These are phyloP conservation scores for Nasonia oneida DNA, from an alignment of 2,888 invertebrate genomes.

Conservation along the genomic window DNA sequence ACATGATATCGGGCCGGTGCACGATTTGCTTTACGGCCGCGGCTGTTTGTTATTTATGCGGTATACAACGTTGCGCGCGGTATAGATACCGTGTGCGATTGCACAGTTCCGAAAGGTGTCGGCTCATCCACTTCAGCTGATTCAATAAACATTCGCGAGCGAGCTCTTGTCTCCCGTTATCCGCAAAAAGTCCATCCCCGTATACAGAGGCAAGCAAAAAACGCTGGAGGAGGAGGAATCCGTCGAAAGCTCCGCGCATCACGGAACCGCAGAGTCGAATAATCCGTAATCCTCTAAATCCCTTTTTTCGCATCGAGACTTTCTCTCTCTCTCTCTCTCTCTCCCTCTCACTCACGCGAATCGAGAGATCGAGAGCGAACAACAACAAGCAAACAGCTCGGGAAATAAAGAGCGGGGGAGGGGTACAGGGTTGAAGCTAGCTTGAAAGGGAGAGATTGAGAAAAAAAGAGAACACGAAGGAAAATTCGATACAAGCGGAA, in stretches of 20 bases:
- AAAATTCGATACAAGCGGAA: not conserved
- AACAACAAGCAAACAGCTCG: slow-evolving; percentile 12
- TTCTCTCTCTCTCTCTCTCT: not conserved
- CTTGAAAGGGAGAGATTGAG: not conserved
- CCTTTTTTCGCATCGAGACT: not conserved
- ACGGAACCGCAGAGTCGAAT: not conserved
- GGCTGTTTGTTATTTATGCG: slow-evolving; percentile 7
- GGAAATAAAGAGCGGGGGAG: not conserved
- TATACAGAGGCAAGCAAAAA: not conserved
- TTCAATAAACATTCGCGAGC: not conserved
- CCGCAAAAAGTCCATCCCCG: not conserved
- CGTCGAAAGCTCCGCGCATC: slow-evolving; percentile 1
- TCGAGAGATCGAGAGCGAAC: slow-evolving; percentile 5
- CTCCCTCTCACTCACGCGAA: not conserved
- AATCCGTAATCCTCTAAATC: slow-evolving; percentile 23
- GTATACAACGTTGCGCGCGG: not conserved
- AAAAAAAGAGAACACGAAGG: slow-evolving; percentile 3
- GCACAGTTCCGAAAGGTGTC: not conserved
- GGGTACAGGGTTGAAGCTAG: not conserved
- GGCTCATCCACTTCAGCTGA: not conserved
- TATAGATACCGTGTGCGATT: not conserved
- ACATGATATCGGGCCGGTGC: not conserved
- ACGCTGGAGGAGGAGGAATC: not conserved
- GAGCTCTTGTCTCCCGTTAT: not conserved
- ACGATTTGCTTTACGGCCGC: not conserved